phyloP scores from a whole-genome alignment of 2,888 invertebrate species.

The Subacronicta megacephala region DNA sequence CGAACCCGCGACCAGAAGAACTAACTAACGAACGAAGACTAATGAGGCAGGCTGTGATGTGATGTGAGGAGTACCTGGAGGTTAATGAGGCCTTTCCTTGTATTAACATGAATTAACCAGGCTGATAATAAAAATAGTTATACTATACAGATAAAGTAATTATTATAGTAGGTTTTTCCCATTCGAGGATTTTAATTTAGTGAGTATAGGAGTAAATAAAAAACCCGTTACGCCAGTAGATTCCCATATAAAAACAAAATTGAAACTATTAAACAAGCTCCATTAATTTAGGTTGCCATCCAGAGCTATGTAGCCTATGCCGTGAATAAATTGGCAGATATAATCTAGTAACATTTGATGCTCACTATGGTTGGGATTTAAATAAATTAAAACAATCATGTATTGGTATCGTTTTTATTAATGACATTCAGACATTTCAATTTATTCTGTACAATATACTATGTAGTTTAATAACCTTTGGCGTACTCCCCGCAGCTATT shows the following conservation, averaged over 20 bases:
- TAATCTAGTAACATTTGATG: slow-evolving; percentile 16
- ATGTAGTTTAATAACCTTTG: slow-evolving; percentile 59
- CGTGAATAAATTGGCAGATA: slow-evolving; percentile 35
- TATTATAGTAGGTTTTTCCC: too few species aligned
- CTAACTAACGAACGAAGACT: too few species aligned
- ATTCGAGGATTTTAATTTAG: background rate
- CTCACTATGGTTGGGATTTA: slow-evolving; percentile 7
- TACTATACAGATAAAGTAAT: too few species aligned
- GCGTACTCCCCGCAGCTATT: slow-evolving; percentile 40
- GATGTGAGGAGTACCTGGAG: too few species aligned
- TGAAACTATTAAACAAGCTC: slow-evolving; percentile 25
- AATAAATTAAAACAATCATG: slow-evolving; percentile 36
- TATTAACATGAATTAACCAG: too few species aligned
- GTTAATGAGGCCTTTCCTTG: too few species aligned
- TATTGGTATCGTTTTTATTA: slow-evolving; percentile 56
- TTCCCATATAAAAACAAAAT: slow-evolving; percentile 12
- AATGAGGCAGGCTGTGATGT: too few species aligned
- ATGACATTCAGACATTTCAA: slow-evolving; percentile 80
- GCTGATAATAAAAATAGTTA: too few species aligned
- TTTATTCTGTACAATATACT: slow-evolving; percentile 79
- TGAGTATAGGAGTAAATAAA: background rate
- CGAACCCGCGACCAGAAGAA: too few species aligned
- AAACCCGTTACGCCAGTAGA: slow-evolving; percentile 1
- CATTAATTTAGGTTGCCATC: slow-evolving; percentile 7
- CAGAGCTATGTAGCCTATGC: slow-evolving; percentile 5